Evolutionary conservation across 2,888 invertebrate species (phyloP), one percentile per base, ranked within the genome.

Genomic region (Ditylenchus weischeri): DNA sequence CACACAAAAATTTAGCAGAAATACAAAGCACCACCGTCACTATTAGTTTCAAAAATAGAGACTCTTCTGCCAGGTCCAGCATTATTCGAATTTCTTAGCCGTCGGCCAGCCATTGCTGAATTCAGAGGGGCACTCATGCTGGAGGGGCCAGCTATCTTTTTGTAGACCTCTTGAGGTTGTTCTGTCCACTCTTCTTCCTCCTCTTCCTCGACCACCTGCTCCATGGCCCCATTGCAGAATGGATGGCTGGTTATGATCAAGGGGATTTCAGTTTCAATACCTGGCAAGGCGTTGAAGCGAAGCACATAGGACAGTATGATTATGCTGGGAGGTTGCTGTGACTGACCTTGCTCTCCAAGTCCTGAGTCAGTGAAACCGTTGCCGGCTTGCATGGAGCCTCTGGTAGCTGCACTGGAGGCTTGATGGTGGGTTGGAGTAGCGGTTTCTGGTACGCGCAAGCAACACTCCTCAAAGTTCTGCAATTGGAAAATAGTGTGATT

Each of bases 201-300:
- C 54, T n/a, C n/a, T n/a, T 21, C n/a, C 54, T 54, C 54, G 1
- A 23, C 54, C 54, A 21, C 11, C 29, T 54, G 54, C 29, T 54
- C 54, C 11, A n/a, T 54, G 54, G 23, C n/a, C 21, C 54, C 54
- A 54, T 11, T 54, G 54, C 15, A 54, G 54, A 23, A 54, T 2
- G 11, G 54, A 23, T 54, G 54, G 15, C 23, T 29, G 13, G 79
- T 79, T 15, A 81, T 72, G 13, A 79, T 70, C 4, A 81, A 57
- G 1, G 81, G 81, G 19, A 81, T 72, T 65, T 81, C 81, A 38
- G 77, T 78, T 61, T 81, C 81, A 63, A 81, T 80, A 21, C 67
- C 67, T 15, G 67, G 67, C 15, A 75, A 47, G 7, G 79, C 81
- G 11, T 75, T 77, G 57, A 81, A 68, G 47, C 76, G 77, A 38